Evolutionary conservation across 2,113 vertebrate species (phyloP).

Genomic region (Thunnus thynnus): DNA sequence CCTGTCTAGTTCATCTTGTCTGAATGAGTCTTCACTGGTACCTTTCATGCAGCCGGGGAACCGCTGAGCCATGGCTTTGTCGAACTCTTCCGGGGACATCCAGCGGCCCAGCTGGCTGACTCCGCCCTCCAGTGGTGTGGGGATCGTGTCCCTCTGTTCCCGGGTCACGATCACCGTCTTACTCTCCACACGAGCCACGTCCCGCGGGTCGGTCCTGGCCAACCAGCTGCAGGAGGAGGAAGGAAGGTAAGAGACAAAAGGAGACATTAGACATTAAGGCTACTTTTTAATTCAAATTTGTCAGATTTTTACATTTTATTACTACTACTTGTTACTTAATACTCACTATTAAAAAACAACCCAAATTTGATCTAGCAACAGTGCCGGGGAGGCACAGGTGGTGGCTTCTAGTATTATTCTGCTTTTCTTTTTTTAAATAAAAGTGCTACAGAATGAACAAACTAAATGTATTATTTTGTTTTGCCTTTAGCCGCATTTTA

Average conservation of each 20-base stretch:
- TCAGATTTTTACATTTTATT: neutral
- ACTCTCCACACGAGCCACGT: constrained; percentile 96
- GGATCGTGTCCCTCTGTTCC: constrained; percentile 91
- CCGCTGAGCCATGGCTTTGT: constrained; percentile 89
- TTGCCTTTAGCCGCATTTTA: too few relatives aligned
- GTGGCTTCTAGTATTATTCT: too few relatives aligned
- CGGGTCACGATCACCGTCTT: constrained; percentile 94
- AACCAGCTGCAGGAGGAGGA: constrained; percentile 88
- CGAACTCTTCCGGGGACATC: constrained; percentile 96
- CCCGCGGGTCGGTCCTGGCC: constrained; percentile 93
- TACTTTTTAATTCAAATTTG: too few relatives aligned
- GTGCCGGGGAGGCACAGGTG: too few relatives aligned
- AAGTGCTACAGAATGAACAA: neutral
- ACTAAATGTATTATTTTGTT: too few relatives aligned
- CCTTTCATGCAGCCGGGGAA: constrained; percentile 99
- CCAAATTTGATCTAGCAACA: too few relatives aligned
- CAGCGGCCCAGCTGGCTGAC: constrained; percentile 93
- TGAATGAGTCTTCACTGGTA: constrained; percentile 53
- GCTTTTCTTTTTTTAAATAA: too few relatives aligned
- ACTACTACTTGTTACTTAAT: too few relatives aligned
- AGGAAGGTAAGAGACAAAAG: neutral
- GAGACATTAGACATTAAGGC: neutral
- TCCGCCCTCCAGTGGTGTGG: constrained; percentile 84
- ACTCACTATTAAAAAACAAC: too few relatives aligned
- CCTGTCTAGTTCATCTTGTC: neutral